Percentiles rank a stretch among this genome's conserved stretches.
These are phyloP conservation scores for Cephalopterus ornatus DNA, from an alignment of 2,113 vertebrate genomes.

Conservation along the genomic window DNA sequence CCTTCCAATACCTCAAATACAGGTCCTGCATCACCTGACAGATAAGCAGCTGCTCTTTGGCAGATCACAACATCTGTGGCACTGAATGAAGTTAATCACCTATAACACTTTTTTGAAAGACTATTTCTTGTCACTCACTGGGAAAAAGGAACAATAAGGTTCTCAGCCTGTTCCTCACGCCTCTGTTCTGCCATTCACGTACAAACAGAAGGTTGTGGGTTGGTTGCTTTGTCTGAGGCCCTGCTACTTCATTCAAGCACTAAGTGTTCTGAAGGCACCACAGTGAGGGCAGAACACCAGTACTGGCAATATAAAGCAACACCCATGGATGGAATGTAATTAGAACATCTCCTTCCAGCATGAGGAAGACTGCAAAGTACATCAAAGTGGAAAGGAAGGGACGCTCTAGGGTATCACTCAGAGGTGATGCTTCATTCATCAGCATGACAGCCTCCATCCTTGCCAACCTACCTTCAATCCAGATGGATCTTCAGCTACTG, in stretches of 20 bases:
- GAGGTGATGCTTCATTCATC: neutral
- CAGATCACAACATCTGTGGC: neutral
- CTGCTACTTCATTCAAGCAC: neutral
- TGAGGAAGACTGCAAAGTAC: neutral
- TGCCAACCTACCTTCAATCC: slow-evolving; percentile 79
- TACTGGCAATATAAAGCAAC: neutral
- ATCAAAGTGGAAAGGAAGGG: neutral
- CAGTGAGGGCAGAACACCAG: neutral
- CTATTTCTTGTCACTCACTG: neutral
- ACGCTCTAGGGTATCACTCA: neutral
- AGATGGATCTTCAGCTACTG: slow-evolving; percentile 77
- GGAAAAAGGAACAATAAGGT: neutral
- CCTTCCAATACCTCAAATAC: neutral
- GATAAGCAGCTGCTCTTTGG: neutral
- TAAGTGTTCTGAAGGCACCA: neutral
- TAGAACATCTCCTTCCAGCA: neutral
- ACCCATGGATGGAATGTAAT: neutral
- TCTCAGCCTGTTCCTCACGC: neutral
- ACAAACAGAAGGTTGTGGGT: neutral
- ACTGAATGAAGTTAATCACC: neutral
- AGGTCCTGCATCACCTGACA: neutral
- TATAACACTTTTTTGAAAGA: neutral
- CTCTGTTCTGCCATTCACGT: neutral
- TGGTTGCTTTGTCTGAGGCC: neutral
- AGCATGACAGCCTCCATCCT: neutral